These are phyloP conservation scores for Saccopteryx leptura DNA, from an alignment of 2,113 vertebrate species.

Conservation along the genomic window DNA sequence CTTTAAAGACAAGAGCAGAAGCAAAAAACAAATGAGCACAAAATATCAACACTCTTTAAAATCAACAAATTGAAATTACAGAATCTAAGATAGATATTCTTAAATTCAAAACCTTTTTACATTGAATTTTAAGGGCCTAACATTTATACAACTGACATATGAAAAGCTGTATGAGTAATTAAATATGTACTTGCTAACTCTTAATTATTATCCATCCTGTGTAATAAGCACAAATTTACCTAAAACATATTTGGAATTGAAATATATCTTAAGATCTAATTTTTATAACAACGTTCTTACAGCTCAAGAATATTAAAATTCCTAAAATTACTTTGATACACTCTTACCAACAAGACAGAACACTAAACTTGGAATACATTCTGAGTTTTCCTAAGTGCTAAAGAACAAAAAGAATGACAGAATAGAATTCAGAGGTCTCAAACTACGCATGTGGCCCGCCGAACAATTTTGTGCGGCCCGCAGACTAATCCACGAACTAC, in stretches of 20 bases:
- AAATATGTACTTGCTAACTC: background rate
- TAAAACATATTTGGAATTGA: background rate
- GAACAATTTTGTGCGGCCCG: no score
- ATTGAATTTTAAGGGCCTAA: background rate
- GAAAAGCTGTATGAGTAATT: background rate
- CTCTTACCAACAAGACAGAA: background rate
- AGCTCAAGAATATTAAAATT: background rate
- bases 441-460: no score
- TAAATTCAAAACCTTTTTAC: background rate
- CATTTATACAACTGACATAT: background rate
- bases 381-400: background rate
- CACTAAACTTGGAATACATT: background rate
- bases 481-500: no score
- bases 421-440: no score
- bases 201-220: background rate
- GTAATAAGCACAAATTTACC: background rate
- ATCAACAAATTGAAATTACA: slow-evolving; percentile 9
- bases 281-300: slow-evolving; percentile 17
- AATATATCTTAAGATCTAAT: slow-evolving; percentile 1
- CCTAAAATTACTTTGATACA: slow-evolving; percentile 39
- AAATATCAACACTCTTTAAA: background rate
- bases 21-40: background rate
- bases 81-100: background rate
- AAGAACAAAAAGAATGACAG: slow-evolving; percentile 1
- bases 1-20: slow-evolving; percentile 1